Conservation (phyloP, 2,113 vertebrate genomes). For the Solenodon paradoxus region DNA sequence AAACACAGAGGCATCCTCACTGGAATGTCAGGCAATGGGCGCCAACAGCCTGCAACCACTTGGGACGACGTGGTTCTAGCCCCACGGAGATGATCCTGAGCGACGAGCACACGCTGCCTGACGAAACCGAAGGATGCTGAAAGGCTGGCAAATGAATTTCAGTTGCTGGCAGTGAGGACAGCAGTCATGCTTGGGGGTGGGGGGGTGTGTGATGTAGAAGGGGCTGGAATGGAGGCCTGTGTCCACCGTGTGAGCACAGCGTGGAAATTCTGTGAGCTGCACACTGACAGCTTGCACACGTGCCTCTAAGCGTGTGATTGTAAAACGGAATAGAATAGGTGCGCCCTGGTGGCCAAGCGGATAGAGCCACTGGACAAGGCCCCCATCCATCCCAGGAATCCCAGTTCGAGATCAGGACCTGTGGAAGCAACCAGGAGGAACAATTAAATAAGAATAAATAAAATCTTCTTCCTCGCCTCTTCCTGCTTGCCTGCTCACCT, state of each 20-base stretch:
- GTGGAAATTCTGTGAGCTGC: not conserved
- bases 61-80: fast-evolving
- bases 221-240: not conserved
- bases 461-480: too few relatives aligned
- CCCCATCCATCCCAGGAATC: too few relatives aligned
- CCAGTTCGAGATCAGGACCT: too few relatives aligned
- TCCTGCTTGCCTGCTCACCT: too few relatives aligned
- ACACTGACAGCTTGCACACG: not conserved
- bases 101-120: fast-evolving
- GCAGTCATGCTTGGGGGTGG: not conserved
- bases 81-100: too few relatives aligned
- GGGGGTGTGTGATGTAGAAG: not conserved
- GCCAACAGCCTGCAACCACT: too few relatives aligned
- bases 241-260: not conserved
- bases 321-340: not conserved
- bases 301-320: not conserved
- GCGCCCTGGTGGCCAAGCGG: too few relatives aligned
- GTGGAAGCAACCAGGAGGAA: too few relatives aligned
- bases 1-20: fast-evolving
- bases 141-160: not conserved
- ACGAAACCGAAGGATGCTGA: too few relatives aligned
- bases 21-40: not conserved
- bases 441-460: too few relatives aligned
- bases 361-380: too few relatives aligned
- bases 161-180: not conserved